Base-by-base conservation (phyloP, 2,113 vertebrate species). In the Charina bottae region DNA sequence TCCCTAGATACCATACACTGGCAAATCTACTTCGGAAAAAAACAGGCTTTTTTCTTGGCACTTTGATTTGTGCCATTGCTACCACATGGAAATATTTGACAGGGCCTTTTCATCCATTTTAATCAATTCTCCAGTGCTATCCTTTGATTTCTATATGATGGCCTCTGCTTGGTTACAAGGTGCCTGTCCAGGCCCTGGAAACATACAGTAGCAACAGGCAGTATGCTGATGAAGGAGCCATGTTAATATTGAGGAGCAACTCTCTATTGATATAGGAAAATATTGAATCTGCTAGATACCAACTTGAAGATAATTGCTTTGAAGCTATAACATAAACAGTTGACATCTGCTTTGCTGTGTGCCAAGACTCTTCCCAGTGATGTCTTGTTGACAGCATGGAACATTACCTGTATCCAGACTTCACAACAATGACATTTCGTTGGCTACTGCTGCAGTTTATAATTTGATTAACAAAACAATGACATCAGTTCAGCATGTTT, bases 131-230 rank as follows among this genome's bases (percentile, higher is more conserved):
- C 89, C 83, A 42, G 3, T 91, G 93, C 60, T 90, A 88, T 88
- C 89, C 68, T 97, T 97, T 97, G 88, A 95, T 96, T 97, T 96
- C 96, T 85, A 19, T 93, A 60, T 87, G 83, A 56, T 91, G 92
- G 90, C 33, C 91, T 92, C 91, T 93, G 92, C 94, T 97, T 89
- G 33, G 85, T 97, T 94, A 94, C 94, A n/a, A 62, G 87, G 93
- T 94, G 93, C 90, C 94, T 97, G 93, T 91, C 93, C 95, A 92
- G 93, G 94, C 88, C 62, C 86, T 93, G 93, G 96, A 97, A 97
- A 96, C 97, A 85, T 93, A n/a, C n/a, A n/a, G n/a, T n/a, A 96
- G 96, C 93, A 97, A 92, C 93, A 89, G 90, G 93, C 94, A 96
- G 95, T 93, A 15, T 26, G 1, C 49, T 64, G 90, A 88, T 88